Conservation (phyloP, 2,113 vertebrate genomes). For the Phodopus roborovskii region DNA sequence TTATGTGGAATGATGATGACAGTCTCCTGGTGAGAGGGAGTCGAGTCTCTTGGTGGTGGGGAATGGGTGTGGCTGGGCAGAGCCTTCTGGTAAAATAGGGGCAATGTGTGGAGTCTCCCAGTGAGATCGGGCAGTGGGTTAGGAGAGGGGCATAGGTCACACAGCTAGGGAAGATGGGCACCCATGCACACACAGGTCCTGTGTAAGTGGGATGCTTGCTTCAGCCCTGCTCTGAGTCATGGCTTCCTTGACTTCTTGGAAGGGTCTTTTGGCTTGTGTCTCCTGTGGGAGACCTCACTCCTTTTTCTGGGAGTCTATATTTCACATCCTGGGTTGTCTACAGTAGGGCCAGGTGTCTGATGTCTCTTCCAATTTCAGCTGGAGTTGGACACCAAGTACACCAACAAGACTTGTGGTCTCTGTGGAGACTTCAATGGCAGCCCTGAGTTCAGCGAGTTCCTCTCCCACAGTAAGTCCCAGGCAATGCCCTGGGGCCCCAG, state of each 20-base stretch:
- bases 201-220: background rate
- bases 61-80: background rate
- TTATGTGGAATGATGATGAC: constrained; percentile 89
- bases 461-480: constrained; percentile 86
- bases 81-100: background rate
- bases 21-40: constrained; percentile 87
- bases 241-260: rapidly evolving
- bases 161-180: rapidly evolving
- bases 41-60: background rate
- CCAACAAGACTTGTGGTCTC: constrained; percentile 93
- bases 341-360: rapidly evolving
- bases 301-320: background rate
- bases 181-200: rapidly evolving
- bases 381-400: constrained; percentile 90
- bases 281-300: background rate
- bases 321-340: rapidly evolving
- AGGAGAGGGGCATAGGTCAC: background rate
- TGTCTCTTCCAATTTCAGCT: constrained; percentile 82
- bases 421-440: constrained; percentile 94
- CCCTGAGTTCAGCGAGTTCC: constrained; percentile 86
- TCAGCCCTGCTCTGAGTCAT: rapidly evolving
- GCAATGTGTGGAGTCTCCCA: background rate
- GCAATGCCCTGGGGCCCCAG: rapidly evolving
- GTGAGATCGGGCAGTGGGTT: background rate
- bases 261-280: background rate